Evolutionary conservation across 1,140 invertebrate species (phyloP).

Genomic region (Dreissena rostriformis): DNA sequence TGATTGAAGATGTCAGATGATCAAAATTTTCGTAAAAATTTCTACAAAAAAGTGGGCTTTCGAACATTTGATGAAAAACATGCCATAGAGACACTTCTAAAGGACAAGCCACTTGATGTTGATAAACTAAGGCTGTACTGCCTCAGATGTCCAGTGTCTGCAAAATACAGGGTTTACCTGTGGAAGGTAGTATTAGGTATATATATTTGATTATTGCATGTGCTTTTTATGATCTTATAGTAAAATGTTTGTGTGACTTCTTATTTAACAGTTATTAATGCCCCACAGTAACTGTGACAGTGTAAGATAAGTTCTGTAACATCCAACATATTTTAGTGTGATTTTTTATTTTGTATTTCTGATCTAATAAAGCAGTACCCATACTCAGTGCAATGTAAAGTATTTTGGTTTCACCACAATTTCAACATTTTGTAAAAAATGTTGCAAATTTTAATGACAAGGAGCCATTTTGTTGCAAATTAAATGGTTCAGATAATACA

Average conservation of each 20-base stretch:
- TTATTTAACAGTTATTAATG: neutral
- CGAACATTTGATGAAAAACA: slow-evolving; percentile 95
- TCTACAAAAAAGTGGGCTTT: slow-evolving; percentile 95
- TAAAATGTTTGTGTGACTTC: neutral
- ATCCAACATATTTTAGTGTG: no score
- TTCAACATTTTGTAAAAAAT: no score
- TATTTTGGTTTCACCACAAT: no score
- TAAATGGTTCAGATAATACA: no score
- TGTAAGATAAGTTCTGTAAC: no score
- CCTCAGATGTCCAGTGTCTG: slow-evolving; percentile 90
- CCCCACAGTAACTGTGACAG: no score
- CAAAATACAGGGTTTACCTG: slow-evolving; percentile 89
- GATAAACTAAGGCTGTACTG: slow-evolving; percentile 93
- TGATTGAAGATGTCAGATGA: slow-evolving; percentile 71
- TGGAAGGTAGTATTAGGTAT: slow-evolving; percentile 93
- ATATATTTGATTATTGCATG: neutral
- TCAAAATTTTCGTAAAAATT: slow-evolving; percentile 94
- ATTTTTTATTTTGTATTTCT: no score
- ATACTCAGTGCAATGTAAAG: no score
- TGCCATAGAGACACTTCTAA: slow-evolving; percentile 94
- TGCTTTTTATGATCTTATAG: neutral
- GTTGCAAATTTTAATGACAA: no score
- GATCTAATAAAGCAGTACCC: no score
- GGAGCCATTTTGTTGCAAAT: no score
- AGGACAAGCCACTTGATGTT: slow-evolving; percentile 91